These are phyloP conservation scores for Cantharis rustica DNA, from an alignment of 2,888 invertebrate genomes.

Conservation along the genomic window DNA sequence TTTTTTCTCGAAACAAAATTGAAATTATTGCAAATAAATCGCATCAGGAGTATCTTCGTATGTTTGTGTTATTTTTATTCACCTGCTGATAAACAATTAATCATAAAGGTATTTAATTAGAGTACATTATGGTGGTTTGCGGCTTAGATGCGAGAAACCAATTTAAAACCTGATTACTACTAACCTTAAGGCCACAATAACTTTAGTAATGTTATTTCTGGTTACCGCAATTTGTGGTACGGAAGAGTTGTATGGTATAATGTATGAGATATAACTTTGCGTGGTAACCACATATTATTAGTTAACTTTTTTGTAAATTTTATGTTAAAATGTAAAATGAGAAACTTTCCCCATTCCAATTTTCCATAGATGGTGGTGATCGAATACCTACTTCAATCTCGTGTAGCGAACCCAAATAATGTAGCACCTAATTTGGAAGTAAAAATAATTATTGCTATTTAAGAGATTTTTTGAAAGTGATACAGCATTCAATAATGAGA, in stretches of 20 bases:
- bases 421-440: background rate
- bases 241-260: background rate
- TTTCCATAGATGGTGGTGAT: background rate
- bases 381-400: background rate
- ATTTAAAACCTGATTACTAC: background rate
- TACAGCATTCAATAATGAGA: background rate
- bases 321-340: background rate
- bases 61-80: background rate
- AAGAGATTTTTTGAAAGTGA: background rate
- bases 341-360: background rate
- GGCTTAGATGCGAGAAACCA: conserved; percentile 1
- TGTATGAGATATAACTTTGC: background rate
- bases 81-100: background rate
- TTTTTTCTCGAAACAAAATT: background rate
- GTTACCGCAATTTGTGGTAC: conserved; percentile 2
- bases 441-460: background rate
- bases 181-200: conserved; percentile 3
- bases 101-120: background rate
- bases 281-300: background rate
- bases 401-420: background rate
- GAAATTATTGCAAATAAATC: background rate
- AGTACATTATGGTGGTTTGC: background rate
- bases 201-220: conserved; percentile 4
- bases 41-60: background rate
- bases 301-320: background rate